Base-by-base conservation (phyloP, 2,113 vertebrate genomes). In the Paramormyrops kingsleyae region DNA sequence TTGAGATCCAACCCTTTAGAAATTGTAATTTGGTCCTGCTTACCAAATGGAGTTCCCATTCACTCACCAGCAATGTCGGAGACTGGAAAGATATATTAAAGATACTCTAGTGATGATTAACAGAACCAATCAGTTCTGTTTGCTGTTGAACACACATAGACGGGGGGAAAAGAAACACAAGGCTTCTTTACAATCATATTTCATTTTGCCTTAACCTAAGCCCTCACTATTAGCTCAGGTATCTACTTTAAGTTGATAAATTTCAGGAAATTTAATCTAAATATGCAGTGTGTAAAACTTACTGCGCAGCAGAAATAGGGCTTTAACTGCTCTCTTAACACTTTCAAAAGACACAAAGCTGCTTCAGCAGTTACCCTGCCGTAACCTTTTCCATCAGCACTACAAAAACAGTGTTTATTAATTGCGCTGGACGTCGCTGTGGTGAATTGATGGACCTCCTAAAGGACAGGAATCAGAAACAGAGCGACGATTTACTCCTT, bases 371-470 rank as follows among this genome's bases (percentile, higher is more conserved):
- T 90, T 89, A 77, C 94, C 95, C 95, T 94, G 94, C 91, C 93
- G 93, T 92, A 91, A 92, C 92, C 91, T 92, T 93, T 95, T 95
- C 94, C 94, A 94, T 92, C 93, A 91, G 92, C 90, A 91, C 93
- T 89, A 44, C 83, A 91, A 92, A 92, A 88, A 89, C 91, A 90
- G 93, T 5, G 9, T 66, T 27, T 70, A 70, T 70, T 70, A 70
- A 70, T 94, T 94, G 91, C 87, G 89, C 90, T 87, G 87, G 94
- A 91, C 92, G 93, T 88, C 89, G 89, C 87, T 92, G 59, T 66
- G 91, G 89, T 92, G 92, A 92, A 93, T 93, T 90, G 90, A 90
- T 92, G 91, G 91, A 89, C 93, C 93, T 59, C 91, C 85, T 50
- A 89, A 91, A 92, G 85, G n/a, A 35, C n/a, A 31, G 85, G 31